Conservation (phyloP, 2,797 vertebrate genomes). For the Carduelis carduelis region DNA sequence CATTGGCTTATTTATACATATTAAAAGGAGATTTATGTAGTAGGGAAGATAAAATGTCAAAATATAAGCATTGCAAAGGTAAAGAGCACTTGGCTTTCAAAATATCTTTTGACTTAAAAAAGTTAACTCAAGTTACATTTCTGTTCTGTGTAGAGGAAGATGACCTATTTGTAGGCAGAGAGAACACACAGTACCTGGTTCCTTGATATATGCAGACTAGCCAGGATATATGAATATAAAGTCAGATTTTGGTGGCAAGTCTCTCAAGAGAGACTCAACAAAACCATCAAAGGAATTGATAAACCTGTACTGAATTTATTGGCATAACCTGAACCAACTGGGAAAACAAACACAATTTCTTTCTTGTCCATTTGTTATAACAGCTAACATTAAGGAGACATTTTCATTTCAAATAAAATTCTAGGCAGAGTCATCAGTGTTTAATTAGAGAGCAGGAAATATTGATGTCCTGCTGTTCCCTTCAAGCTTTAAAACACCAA, state of each 20-base stretch:
- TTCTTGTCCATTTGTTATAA: constrained; percentile 32
- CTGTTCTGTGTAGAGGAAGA: not conserved
- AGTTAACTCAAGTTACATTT: not conserved
- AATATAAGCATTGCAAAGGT: not conserved
- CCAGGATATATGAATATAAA: not conserved
- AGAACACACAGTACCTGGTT: not conserved
- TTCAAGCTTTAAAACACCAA: constrained; percentile 22
- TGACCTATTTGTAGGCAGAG: not conserved
- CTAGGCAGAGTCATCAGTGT: constrained; percentile 40
- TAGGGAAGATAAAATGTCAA: not conserved
- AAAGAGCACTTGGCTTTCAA: not conserved
- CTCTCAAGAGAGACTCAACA: not conserved
- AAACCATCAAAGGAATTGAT: not conserved
- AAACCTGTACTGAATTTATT: not conserved
- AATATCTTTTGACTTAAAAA: not conserved
- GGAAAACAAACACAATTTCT: not conserved
- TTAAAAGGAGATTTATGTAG: not conserved
- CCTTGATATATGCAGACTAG: not conserved
- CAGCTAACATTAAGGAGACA: constrained; percentile 35
- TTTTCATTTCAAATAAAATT: constrained; percentile 52
- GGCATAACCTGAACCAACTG: not conserved
- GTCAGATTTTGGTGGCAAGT: not conserved
- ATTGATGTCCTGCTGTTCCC: constrained; percentile 36
- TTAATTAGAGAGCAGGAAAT: constrained; percentile 70
- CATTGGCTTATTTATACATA: not conserved